A percentile compares a stretch with the other conserved stretches of the same genome.
phyloP scores from a whole-genome alignment of 1,140 invertebrate genomes.

The Micrasema longulum region DNA sequence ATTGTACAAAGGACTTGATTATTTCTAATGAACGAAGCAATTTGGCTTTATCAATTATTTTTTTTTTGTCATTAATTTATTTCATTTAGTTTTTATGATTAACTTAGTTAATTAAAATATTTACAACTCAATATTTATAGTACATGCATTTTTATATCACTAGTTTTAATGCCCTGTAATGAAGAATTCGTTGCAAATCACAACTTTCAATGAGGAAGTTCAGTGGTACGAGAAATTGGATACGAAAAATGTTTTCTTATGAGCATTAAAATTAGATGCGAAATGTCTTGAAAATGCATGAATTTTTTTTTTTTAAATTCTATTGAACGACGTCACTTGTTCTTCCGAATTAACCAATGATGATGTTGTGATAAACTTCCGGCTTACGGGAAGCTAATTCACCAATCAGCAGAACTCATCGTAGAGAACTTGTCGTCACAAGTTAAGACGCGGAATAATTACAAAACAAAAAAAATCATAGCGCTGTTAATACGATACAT shows the following conservation, averaged over 20 bases:
- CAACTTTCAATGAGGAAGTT: too few species aligned
- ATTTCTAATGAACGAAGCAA: background rate
- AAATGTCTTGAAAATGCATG: background rate
- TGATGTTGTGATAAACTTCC: too few species aligned
- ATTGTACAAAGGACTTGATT: background rate
- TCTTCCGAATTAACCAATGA: too few species aligned
- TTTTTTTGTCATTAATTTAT: background rate
- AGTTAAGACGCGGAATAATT: slow-evolving; percentile 1
- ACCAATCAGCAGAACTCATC: too few species aligned
- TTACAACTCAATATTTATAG: background rate
- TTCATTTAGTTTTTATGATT: background rate
- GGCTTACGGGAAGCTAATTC: too few species aligned
- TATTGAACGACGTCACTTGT: too few species aligned
- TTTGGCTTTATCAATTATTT: background rate
- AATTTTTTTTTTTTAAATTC: too few species aligned
- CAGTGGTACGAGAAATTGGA: too few species aligned
- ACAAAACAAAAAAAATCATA: too few species aligned
- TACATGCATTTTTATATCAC: background rate
- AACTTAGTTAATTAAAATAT: background rate
- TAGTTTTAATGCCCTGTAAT: background rate
- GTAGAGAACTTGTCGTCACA: background rate
- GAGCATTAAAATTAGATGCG: background rate
- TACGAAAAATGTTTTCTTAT: too few species aligned
- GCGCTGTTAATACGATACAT: too few species aligned
- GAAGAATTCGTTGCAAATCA: background rate